These are phyloP conservation scores for Polylopha cassiicola DNA, from an alignment of 2,888 invertebrate species.

Conservation along the genomic window DNA sequence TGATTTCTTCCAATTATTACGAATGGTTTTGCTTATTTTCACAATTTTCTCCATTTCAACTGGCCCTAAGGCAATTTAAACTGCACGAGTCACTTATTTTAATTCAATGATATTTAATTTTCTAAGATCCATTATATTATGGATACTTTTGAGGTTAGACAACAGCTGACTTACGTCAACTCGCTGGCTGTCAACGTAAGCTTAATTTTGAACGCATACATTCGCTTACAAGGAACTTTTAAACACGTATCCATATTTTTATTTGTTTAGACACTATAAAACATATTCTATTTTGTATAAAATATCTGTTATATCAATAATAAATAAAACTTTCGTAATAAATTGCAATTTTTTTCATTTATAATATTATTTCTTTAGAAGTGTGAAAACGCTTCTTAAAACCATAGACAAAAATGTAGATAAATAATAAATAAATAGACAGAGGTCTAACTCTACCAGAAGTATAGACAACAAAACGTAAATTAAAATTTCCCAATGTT, in stretches of 20 bases:
- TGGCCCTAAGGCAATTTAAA: neutral
- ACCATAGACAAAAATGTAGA: no score
- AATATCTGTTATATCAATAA: no score
- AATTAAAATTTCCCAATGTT: slow-evolving; percentile 42
- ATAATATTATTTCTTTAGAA: no score
- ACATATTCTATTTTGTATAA: no score
- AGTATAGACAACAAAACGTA: slow-evolving; percentile 31
- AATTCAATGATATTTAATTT: neutral
- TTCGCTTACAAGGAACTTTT: no score
- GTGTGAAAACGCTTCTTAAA: no score
- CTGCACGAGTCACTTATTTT: neutral
- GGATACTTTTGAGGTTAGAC: slow-evolving; percentile 13
- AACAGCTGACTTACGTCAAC: slow-evolving; percentile 11
- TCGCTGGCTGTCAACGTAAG: neutral
- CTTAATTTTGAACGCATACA: slow-evolving; percentile 12
- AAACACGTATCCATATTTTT: no score
- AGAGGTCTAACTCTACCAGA: no score
- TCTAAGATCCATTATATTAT: slow-evolving; percentile 1
- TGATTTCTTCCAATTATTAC: slow-evolving; percentile 95
- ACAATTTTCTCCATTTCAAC: slow-evolving; percentile 72
- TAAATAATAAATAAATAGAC: no score
- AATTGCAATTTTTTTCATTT: no score
- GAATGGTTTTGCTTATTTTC: slow-evolving; percentile 80
- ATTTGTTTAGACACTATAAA: no score
- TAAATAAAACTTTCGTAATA: no score